Base-by-base conservation (phyloP, 2,113 vertebrate species). In the human (Homo sapiens) region DNA sequence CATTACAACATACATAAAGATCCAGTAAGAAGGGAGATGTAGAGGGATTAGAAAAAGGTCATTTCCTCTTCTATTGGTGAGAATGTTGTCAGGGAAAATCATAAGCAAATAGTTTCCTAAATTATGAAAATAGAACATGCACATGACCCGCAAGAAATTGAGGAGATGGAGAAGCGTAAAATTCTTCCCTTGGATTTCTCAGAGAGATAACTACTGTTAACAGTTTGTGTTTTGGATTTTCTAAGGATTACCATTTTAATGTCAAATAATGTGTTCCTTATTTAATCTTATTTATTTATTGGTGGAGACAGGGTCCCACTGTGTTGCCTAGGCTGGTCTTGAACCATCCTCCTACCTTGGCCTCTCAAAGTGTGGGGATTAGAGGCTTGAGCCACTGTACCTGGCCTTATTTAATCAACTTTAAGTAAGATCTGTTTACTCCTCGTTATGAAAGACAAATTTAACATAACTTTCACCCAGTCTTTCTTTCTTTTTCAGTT, bases 181-280 rank as follows among this genome's bases (percentile, higher is more conserved):
- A 55, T 80, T 88, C 50, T 89, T 82, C 66, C 64, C 92, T 78
- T 81, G 72, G 7, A n/a, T 17, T 76, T 10, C 6, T 61, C 13
- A 43, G 22, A 61, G 27, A 43, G 22, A 45, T 32, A 66, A 78
- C 45, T 50, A 72, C 27, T 85, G 13, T 85, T 85, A 66, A 72
- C 23, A 90, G 32, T 94, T 95, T 50, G 3, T 59, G 32, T 88
- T 90, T 96, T 75, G 70, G 48, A 82, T 87, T 95, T 90, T 81
- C 57, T 86, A 68, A 57, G 79, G 16, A 79, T 96, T 92, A 75
- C 12, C 18, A 76, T 90, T 84, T 96, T 93, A 96, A 81, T 10
- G 61, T 97, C 43, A 85, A 68, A 61, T 50, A 55, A n/a, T 48
- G 4, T 55, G 32, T 55, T 64, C 12, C 61, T 64, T 64, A 32